Evolutionary conservation across 2,888 invertebrate genomes (phyloP).

Genomic region (Amphipoea lucens): DNA sequence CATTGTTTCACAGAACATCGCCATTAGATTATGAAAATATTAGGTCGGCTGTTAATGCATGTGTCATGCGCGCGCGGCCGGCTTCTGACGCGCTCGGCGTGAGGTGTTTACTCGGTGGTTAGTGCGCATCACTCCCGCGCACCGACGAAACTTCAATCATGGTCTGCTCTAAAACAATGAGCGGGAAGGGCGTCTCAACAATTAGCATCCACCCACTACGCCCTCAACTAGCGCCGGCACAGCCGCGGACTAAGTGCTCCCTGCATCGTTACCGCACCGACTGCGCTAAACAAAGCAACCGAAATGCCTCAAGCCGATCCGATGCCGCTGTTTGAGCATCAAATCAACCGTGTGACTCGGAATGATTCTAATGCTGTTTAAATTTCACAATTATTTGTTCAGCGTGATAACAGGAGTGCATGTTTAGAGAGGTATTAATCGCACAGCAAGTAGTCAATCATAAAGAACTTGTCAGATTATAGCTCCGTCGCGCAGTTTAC

Average conservation of each 20-base stretch:
- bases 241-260: conserved; percentile 82
- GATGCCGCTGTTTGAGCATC: conserved; percentile 71
- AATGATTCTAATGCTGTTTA: conserved; percentile 79
- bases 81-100: conserved; percentile 76
- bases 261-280: conserved; percentile 79
- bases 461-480: conserved; percentile 87
- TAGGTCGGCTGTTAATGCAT: conserved; percentile 89
- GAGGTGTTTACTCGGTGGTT: conserved; percentile 86
- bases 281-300: conserved; percentile 77
- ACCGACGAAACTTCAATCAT: conserved; percentile 89
- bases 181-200: conserved; percentile 88
- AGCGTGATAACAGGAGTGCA: conserved; percentile 77
- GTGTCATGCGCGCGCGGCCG: conserved; percentile 87
- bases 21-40: conserved; percentile 91
- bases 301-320: conserved; percentile 67
- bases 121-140: conserved; percentile 84
- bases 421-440: conserved; percentile 83
- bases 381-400: conserved; percentile 82
- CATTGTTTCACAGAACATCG: conserved; percentile 90
- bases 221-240: conserved; percentile 84
- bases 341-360: conserved; percentile 75
- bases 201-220: conserved; percentile 89
- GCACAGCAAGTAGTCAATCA: conserved; percentile 84
- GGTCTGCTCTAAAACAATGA: conserved; percentile 90
- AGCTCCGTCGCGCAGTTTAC: conserved; percentile 82